Percentiles rank a stretch among this genome's conserved stretches.
These are phyloP conservation scores for Coturnix japonica DNA, from an alignment of 2,113 vertebrate genomes.

Conservation along the genomic window DNA sequence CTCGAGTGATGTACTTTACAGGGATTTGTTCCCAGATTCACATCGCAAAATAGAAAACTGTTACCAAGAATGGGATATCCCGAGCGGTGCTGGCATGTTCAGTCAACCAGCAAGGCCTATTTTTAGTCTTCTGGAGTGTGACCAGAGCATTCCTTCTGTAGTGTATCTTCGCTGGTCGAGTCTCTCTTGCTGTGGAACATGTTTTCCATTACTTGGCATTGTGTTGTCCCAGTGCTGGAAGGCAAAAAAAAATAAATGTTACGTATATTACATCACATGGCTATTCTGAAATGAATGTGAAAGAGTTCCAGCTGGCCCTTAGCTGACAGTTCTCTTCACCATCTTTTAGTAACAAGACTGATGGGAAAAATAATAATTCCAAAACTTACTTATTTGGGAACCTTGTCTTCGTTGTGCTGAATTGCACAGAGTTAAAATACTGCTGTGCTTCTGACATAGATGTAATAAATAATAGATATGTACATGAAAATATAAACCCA, in stretches of 20 bases:
- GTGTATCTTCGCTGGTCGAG: neutral
- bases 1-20: neutral
- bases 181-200: neutral
- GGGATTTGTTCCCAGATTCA: neutral
- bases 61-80: conserved; percentile 48
- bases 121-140: conserved; percentile 44
- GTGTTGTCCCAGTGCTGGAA: neutral
- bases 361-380: neutral
- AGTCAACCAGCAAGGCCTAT: neutral
- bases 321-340: neutral
- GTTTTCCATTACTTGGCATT: conserved; percentile 6
- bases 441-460: neutral
- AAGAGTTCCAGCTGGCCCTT: neutral
- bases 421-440: neutral
- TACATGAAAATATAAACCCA: neutral
- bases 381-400: neutral
- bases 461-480: neutral
- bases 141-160: conserved; percentile 27
- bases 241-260: neutral
- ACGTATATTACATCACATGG: neutral
- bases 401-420: neutral
- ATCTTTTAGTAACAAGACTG: neutral
- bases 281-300: neutral
- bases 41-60: neutral
- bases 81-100: neutral